Evolutionary conservation across 2,797 vertebrate species (phyloP).

Genomic region (Tympanoctomys barrerae): DNA sequence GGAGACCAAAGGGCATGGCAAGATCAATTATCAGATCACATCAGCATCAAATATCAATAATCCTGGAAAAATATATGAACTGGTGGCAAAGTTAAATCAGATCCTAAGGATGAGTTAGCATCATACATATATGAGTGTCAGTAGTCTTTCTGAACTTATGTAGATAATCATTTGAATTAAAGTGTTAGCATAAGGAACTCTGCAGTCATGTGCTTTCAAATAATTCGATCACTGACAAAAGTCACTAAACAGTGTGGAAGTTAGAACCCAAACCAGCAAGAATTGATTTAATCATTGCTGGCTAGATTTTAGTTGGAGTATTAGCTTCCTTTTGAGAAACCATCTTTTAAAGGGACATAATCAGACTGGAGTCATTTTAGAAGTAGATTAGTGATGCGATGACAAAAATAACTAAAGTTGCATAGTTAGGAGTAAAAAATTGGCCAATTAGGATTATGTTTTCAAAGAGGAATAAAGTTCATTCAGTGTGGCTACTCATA

Average conservation of each 20-base stretch:
- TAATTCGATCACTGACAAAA: slow-evolving; percentile 49
- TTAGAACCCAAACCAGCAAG: slow-evolving; percentile 29
- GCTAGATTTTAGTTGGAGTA: slow-evolving; percentile 11
- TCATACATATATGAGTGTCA: not conserved
- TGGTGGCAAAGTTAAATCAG: slow-evolving; percentile 31
- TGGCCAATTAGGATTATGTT: not conserved
- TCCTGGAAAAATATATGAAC: slow-evolving; percentile 4
- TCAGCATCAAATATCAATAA: slow-evolving; percentile 49
- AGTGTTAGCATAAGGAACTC: not conserved
- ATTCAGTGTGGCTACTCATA: not conserved
- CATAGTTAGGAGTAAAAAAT: slow-evolving; percentile 49
- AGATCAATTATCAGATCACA: slow-evolving; percentile 59
- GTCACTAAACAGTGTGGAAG: not conserved
- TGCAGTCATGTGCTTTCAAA: not conserved
- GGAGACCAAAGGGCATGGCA: slow-evolving; percentile 55
- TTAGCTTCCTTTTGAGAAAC: slow-evolving; percentile 39
- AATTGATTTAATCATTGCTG: not conserved
- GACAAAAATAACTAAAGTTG: not conserved
- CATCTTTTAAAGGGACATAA: slow-evolving; percentile 13
- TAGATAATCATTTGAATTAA: slow-evolving; percentile 46
- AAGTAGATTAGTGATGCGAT: not conserved
- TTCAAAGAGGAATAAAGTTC: not conserved
- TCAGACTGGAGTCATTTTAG: slow-evolving; percentile 48
- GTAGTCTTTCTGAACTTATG: not conserved
- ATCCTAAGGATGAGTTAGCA: not conserved